A percentile compares a stretch with the other conserved stretches of the same genome.
Evolutionary conservation across 2,113 vertebrate species (phyloP).

Genomic region (Piliocolobus tephrosceles): DNA sequence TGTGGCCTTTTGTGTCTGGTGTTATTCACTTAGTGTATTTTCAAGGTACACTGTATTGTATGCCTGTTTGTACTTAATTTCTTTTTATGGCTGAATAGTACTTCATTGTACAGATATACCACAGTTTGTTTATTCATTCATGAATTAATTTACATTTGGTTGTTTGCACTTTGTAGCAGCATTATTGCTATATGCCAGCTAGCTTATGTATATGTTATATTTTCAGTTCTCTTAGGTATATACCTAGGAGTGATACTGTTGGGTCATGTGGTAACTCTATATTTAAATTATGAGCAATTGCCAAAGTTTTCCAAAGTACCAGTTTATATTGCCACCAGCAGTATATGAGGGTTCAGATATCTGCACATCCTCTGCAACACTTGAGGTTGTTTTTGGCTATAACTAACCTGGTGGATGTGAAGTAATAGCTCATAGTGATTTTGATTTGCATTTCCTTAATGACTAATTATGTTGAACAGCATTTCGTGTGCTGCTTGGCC

Average conservation of each 20-base stretch:
- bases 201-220: not conserved
- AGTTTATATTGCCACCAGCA: not conserved
- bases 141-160: not conserved
- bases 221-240: not conserved
- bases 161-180: not conserved
- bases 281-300: not conserved
- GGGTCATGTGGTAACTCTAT: not conserved
- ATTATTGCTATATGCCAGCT: not conserved
- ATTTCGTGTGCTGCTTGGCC: too few species aligned
- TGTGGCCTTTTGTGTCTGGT: not conserved
- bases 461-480: too few species aligned
- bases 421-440: not conserved
- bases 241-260: not conserved
- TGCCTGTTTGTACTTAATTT: not conserved
- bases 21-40: constrained; percentile 11
- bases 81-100: constrained; percentile 18
- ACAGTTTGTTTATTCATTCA: not conserved
- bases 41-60: not conserved
- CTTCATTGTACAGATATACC: not conserved
- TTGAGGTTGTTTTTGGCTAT: not conserved
- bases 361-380: not conserved
- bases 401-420: not conserved
- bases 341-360: not conserved
- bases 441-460: not conserved
- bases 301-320: not conserved